A percentile compares a stretch with the other conserved stretches of the same genome.
phyloP scores from a whole-genome alignment of 2,113 vertebrate species.

The Microcebus griseorufus region DNA sequence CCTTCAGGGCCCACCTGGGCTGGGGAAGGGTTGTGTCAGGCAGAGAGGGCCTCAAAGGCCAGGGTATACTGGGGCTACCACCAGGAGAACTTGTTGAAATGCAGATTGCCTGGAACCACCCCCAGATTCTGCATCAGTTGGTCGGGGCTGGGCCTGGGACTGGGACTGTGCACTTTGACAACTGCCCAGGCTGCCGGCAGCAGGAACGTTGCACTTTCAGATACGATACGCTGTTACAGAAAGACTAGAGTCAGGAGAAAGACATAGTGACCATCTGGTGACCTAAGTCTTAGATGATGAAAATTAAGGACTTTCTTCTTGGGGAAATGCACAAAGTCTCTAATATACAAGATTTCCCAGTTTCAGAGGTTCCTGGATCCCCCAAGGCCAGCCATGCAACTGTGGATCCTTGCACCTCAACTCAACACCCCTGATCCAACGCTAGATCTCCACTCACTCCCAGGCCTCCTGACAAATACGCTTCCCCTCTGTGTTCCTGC shows the following conservation, averaged over 20 bases:
- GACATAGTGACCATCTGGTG: background rate
- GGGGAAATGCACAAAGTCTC: background rate
- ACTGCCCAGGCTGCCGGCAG: background rate
- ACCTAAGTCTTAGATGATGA: background rate
- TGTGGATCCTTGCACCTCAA: background rate
- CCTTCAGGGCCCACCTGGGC: background rate
- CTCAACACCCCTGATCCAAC: background rate
- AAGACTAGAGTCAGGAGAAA: background rate
- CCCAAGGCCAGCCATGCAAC: background rate
- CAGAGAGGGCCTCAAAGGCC: background rate
- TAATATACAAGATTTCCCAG: background rate
- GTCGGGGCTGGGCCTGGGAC: background rate
- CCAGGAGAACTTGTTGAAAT: background rate
- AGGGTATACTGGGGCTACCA: background rate
- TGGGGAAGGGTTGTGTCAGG: background rate
- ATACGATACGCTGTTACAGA: background rate
- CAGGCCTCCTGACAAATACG: rapidly evolving
- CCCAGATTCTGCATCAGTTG: background rate
- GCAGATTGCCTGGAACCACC: background rate
- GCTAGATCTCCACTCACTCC: background rate
- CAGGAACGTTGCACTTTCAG: background rate
- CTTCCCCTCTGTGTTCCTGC: background rate
- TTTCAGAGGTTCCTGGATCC: background rate
- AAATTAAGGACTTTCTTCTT: background rate
- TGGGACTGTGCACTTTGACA: background rate